A percentile compares a stretch with the other conserved stretches of the same genome.
Evolutionary conservation across 2,797 vertebrate species (phyloP).

Genomic region (Amblyopsis hoosieri): DNA sequence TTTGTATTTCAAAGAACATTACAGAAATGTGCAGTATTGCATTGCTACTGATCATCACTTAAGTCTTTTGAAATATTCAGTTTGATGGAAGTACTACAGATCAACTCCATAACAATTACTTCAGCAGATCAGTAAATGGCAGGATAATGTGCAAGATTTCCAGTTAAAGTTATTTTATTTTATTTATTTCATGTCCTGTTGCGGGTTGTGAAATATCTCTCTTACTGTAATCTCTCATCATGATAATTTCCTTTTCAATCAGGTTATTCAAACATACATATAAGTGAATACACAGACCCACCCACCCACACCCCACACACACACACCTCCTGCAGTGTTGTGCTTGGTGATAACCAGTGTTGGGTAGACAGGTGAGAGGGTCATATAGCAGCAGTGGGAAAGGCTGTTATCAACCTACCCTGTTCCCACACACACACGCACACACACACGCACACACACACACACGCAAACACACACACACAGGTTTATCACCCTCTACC

Average conservation of each 20-base stretch:
- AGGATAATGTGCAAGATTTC: too few relatives aligned
- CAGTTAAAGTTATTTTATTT: neutral
- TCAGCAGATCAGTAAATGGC: neutral
- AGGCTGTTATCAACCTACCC: slow-evolving; percentile 76
- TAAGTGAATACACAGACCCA: slow-evolving; percentile 35
- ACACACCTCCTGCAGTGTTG: slow-evolving; percentile 72
- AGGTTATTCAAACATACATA: slow-evolving; percentile 30
- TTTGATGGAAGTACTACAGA: too few relatives aligned
- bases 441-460: slow-evolving; percentile 12
- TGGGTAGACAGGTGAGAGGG: slow-evolving; percentile 81
- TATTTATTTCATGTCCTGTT: slow-evolving; percentile 1
- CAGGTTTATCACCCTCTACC: slow-evolving; percentile 89
- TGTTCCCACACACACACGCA: slow-evolving; percentile 56
- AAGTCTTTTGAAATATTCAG: too few relatives aligned
- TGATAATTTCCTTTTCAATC: slow-evolving; percentile 10
- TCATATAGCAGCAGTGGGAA: slow-evolving; percentile 89
- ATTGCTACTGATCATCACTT: too few relatives aligned
- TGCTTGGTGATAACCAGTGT: slow-evolving; percentile 91
- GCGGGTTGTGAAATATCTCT: slow-evolving; percentile 1
- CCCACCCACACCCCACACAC: slow-evolving; percentile 18
- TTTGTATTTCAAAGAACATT: too few relatives aligned
- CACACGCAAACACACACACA: slow-evolving; percentile 48
- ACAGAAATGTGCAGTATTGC: too few relatives aligned
- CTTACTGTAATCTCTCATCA: neutral
- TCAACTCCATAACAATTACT: too few relatives aligned